Conservation (phyloP, 1,140 invertebrate species). For the Anastatus disparis region DNA sequence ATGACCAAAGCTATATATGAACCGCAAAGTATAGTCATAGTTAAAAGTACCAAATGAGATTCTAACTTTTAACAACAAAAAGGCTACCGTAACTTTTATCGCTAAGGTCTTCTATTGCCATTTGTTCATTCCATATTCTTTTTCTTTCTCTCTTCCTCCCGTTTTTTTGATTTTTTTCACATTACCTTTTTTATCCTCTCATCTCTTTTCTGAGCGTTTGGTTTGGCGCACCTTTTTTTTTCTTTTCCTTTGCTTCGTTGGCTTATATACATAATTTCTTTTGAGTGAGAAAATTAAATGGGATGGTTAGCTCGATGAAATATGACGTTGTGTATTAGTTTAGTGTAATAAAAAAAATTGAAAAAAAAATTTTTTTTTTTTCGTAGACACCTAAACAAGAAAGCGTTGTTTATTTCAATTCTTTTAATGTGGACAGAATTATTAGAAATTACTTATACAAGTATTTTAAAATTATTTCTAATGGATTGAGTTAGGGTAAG, state of each 20-base stretch:
- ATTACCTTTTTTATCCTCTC: too few species aligned
- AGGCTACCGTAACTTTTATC: constrained; percentile 10
- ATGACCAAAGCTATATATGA: too few species aligned
- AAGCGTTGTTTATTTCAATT: too few species aligned
- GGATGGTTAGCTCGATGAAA: not conserved
- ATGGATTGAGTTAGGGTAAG: too few species aligned
- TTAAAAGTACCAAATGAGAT: constrained; percentile 9
- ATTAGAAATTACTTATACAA: too few species aligned
- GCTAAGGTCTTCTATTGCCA: not conserved
- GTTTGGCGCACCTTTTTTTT: not conserved
- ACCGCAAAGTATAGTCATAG: too few species aligned
- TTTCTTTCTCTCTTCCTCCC: too few species aligned
- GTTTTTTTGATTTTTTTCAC: too few species aligned
- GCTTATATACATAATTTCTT: not conserved
- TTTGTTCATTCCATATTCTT: not conserved
- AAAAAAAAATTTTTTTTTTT: not conserved
- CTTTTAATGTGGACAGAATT: too few species aligned
- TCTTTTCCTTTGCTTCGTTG: not conserved
- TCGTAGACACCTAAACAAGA: not conserved
- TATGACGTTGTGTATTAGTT: not conserved
- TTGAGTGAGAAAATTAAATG: not conserved
- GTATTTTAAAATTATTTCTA: too few species aligned
- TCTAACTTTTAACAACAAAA: constrained; percentile 28
- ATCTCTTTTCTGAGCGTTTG: not conserved
- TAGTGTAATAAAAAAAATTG: not conserved